Evolutionary conservation across 2,797 vertebrate species (phyloP), one percentile per base, ranked within the genome.

Genomic region (Numenius phaeopus): DNA sequence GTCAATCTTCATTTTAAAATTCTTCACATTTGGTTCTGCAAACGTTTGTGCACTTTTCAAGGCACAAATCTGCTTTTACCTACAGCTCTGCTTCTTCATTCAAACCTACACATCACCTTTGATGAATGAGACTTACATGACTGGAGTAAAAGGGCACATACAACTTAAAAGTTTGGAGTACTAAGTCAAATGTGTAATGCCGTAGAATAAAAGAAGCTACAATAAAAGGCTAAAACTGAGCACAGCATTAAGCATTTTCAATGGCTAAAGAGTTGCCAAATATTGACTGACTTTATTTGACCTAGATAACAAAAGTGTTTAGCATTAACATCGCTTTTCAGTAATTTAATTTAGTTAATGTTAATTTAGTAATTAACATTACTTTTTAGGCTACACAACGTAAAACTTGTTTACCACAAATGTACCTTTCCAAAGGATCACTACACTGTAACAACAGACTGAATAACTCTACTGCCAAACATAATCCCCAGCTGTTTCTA

Each of bases 81-180:
- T 58, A 59, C 23, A 83, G 8, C 32, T 66, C 39, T 62, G 32
- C 17, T 70, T 80, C 50, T 89, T 73, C 50, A 40, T 20, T 80
- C 9, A 16, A 62, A 27, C 5, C 32, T 67, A 40, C 29, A 57
- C 4, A 37, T 30, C 14, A 82, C 9, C 9, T n/a, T 9, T 46
- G 30, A 44, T 5, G 4, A 61, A 11, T 0, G 0, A 77, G 23
- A 75, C 15, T 42, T 17, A 42, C 8, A 79, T 15, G 0, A 0
- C 8, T 69, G 18, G 19, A 87, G 20, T 22, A 78, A 10, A 81
- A 67, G 10, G 13, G 37, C 44, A 91, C 4, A 7, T 6, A 71
- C 0, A 80, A 75, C 11, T 70, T 66, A 71, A 1, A 7, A 9
- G 16, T 70, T 37, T 22, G 29, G 22, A 46, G 19, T 24, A 90